Evolutionary conservation across 2,797 vertebrate species (phyloP), one percentile per base, ranked within the genome.

Genomic region (Tadarida brasiliensis): DNA sequence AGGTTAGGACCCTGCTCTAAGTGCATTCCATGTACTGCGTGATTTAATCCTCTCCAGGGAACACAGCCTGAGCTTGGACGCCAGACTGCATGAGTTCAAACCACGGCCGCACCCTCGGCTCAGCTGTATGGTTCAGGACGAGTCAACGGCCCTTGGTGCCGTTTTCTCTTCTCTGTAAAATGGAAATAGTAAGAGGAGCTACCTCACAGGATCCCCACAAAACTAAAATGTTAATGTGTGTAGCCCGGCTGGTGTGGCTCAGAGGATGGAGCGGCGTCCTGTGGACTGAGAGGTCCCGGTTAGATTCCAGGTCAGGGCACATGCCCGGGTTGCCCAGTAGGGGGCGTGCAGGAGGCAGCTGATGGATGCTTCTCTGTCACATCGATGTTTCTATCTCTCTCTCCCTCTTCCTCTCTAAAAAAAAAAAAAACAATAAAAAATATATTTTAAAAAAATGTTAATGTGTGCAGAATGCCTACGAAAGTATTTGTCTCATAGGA

Each of bases 131-230:
- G n/a, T 77, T 95, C 80, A 94, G 71, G 20, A 56, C 24, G 83
- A 68, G 11, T 30, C 35, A 56, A 6, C 81, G 47, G 28, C 3
- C 11, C 17, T 54, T n/a, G 77, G 33, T 39, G 19, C 33, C 12
- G 92, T 86, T 44, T 51, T 90, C 90, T 76, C 20, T 87, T 84
- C 10, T 44, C n/a, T 39, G 49, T 67, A 74, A 94, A 92, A 83
- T n/a, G 26, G 54, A 83, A 54, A 39, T 24, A 73, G 2, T 51
- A 22, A 67, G 11, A 91, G 28, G 12, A 35, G 11, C 22, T 35
- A 68, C 49, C n/a, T 87, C 44, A 81, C 47, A 78, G 16, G 14
- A 61, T 71, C 28, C 67, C 57, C 63, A 65, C 12, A 16, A 73
- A 87, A 87, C 54, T 39, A 57, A 65, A 77, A 76, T 56, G 17